phyloP scores from a whole-genome alignment of 2,113 vertebrate species.

The Hemichromis elongatus region DNA sequence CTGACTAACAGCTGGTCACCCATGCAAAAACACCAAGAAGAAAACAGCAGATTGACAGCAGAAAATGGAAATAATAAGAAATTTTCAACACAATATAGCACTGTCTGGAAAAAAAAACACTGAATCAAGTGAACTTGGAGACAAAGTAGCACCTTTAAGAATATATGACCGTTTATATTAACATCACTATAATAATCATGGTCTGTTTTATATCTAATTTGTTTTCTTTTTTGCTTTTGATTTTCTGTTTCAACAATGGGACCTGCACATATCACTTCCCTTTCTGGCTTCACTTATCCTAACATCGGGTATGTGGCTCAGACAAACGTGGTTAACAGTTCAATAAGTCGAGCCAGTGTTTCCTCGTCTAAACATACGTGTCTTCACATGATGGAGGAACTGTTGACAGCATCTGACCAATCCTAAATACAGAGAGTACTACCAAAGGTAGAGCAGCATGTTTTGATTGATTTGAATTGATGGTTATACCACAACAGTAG shows the following conservation, averaged over 20 bases:
- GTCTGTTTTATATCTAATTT: not conserved
- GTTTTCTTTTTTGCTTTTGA: not conserved
- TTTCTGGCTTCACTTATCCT: not conserved
- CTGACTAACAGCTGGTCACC: not conserved
- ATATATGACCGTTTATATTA: not conserved
- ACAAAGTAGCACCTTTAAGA: not conserved
- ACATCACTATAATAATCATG: not conserved
- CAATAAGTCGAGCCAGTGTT: not conserved
- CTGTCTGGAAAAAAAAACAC: not conserved
- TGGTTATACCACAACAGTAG: not conserved
- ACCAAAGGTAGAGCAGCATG: not conserved
- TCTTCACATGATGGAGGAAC: not conserved
- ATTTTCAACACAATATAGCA: not conserved
- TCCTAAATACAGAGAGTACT: not conserved
- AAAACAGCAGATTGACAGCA: not conserved
- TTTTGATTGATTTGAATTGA: not conserved
- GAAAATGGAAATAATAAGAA: not conserved
- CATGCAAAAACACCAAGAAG: not conserved
- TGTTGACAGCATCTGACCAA: not conserved
- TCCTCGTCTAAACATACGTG: not conserved
- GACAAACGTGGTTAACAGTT: not conserved
- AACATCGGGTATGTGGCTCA: not conserved
- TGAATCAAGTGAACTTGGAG: not conserved
- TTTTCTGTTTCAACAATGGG: not conserved
- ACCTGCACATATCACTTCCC: not conserved